Evolutionary conservation across 1,140 invertebrate genomes (phyloP).

Genomic region (Teleopsis dalmanni): DNA sequence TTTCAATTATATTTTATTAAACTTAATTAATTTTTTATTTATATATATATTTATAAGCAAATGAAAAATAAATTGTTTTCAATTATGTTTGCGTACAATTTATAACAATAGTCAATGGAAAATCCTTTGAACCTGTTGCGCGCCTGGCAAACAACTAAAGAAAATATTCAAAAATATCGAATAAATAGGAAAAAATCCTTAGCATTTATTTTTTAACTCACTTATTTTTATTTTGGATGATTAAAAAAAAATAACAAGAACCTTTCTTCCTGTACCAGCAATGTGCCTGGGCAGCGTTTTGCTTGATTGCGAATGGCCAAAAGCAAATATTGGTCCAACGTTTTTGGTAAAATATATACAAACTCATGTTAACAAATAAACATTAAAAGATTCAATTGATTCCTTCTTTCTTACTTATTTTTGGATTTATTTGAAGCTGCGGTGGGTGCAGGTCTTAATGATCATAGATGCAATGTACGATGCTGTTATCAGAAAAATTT

Average conservation of each 20-base stretch:
- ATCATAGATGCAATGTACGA: neutral
- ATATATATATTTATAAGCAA: no score
- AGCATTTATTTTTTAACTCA: neutral
- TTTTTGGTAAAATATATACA: neutral
- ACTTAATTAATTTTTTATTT: no score
- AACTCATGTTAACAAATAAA: neutral
- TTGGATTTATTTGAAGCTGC: neutral
- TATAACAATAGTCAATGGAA: neutral
- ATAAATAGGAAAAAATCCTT: neutral
- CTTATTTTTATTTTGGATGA: neutral
- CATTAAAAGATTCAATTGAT: neutral
- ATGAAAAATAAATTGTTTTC: no score
- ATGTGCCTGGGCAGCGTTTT: neutral
- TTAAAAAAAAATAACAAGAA: neutral
- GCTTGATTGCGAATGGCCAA: conserved; percentile 14
- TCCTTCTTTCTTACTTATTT: neutral
- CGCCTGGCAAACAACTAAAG: neutral
- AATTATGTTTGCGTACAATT: no score
- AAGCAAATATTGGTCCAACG: conserved; percentile 25
- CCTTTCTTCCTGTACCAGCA: neutral
- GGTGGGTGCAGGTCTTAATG: neutral
- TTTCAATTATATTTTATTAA: no score
- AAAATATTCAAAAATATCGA: neutral
- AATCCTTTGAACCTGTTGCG: conserved; percentile 38
- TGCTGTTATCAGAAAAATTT: neutral